These are phyloP conservation scores for Harpalus rubripes DNA, from an alignment of 2,888 invertebrate genomes.

Conservation along the genomic window DNA sequence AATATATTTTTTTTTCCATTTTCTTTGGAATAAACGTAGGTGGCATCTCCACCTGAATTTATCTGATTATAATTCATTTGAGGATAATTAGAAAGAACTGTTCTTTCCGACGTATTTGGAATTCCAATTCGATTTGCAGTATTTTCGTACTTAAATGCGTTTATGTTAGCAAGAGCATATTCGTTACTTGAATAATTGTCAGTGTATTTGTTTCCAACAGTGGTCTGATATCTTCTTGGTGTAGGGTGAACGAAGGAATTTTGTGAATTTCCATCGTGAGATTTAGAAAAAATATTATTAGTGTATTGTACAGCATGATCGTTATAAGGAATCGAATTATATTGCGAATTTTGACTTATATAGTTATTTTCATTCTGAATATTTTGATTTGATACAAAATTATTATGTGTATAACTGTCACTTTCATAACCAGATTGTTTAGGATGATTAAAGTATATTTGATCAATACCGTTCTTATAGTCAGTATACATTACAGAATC, in stretches of 20 bases:
- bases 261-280: not conserved
- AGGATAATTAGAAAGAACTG: not conserved
- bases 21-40: not conserved
- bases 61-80: not conserved
- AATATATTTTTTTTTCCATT: slow-evolving; percentile 6
- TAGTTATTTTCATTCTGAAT: not conserved
- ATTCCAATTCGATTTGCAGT: not conserved
- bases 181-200: not conserved
- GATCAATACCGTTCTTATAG: not conserved
- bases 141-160: not conserved
- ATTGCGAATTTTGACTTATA: not conserved
- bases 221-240: slow-evolving; percentile 9
- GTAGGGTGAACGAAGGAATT: not conserved
- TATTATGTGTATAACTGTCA: not conserved
- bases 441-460: not conserved
- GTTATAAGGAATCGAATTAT: not conserved
- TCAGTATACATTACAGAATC: not conserved
- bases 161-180: not conserved
- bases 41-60: not conserved
- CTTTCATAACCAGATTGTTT: not conserved
- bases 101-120: not conserved
- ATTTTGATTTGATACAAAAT: not conserved
- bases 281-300: slow-evolving; percentile 28
- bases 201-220: slow-evolving; percentile 21
- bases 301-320: not conserved